Conservation (phyloP, 1,140 invertebrate species). For the Pseudomyrmex pallidus region DNA sequence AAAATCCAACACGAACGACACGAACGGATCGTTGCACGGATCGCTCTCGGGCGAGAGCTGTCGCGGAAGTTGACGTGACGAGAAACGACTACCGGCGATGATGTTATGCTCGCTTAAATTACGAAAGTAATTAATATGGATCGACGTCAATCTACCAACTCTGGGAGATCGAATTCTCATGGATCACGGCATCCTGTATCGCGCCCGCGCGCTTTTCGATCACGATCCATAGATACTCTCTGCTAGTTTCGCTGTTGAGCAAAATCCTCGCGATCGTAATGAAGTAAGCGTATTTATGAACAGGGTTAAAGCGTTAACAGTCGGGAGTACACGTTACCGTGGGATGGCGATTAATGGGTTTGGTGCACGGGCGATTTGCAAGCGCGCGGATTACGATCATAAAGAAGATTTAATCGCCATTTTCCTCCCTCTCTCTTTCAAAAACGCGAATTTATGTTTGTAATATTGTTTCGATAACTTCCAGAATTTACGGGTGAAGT, state of each 20-base stretch:
- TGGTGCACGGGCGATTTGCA: background rate
- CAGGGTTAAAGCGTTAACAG: constrained; percentile 40
- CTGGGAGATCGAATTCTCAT: background rate
- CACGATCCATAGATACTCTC: constrained; percentile 63
- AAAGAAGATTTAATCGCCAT: constrained; percentile 30
- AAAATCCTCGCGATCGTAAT: constrained; percentile 49
- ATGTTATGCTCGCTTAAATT: constrained; percentile 66
- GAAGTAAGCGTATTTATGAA: constrained; percentile 62
- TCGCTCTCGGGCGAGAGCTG: background rate
- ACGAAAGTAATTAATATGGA: constrained; percentile 71
- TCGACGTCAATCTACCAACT: constrained; percentile 36
- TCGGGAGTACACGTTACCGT: background rate
- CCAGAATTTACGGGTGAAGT: background rate
- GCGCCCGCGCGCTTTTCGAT: constrained; percentile 10
- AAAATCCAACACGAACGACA: constrained; percentile 46
- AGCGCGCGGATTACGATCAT: constrained; percentile 24
- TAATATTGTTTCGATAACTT: background rate
- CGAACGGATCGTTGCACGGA: constrained; percentile 22
- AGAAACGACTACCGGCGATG: constrained; percentile 40
- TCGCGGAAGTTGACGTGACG: constrained; percentile 31
- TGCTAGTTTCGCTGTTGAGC: background rate
- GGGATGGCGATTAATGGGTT: constrained; percentile 22
- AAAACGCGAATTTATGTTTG: constrained; percentile 1
- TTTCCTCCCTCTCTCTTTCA: background rate
- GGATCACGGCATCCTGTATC: constrained; percentile 14